Percentiles rank a stretch among this genome's conserved stretches.
These are phyloP conservation scores for Daubentonia madagascariensis DNA, from an alignment of 2,113 vertebrate genomes.

Conservation along the genomic window DNA sequence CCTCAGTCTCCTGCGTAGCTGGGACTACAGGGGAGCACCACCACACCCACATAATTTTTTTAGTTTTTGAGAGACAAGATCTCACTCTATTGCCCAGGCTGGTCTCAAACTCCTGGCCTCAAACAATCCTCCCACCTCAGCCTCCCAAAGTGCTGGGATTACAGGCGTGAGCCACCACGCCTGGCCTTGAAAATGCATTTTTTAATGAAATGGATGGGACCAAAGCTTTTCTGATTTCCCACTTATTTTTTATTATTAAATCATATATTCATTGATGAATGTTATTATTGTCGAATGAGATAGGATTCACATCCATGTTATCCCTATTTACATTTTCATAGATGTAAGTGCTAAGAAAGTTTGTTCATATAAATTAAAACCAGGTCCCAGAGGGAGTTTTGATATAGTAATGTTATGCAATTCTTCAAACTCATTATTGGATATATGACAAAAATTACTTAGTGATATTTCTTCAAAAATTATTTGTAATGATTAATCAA, in stretches of 20 bases:
- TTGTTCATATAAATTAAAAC: slow-evolving; percentile 21
- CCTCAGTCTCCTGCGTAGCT: too few species aligned
- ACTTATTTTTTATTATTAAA: slow-evolving; percentile 15
- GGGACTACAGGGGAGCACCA: too few species aligned
- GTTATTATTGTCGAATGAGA: not conserved
- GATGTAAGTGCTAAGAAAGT: not conserved
- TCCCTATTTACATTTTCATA: slow-evolving; percentile 24
- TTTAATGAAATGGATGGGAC: not conserved
- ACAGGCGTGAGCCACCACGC: too few species aligned
- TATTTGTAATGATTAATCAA: slow-evolving; percentile 48
- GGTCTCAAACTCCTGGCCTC: too few species aligned
- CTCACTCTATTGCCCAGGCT: too few species aligned
- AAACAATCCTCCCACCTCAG: too few species aligned
- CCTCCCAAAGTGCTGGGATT: too few species aligned
- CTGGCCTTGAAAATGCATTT: not conserved
- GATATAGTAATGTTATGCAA: not conserved
- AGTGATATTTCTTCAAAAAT: not conserved
- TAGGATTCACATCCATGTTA: not conserved
- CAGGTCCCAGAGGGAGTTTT: not conserved
- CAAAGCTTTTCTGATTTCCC: not conserved
- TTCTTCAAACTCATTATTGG: slow-evolving; percentile 1
- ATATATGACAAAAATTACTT: slow-evolving; percentile 34
- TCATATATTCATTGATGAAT: not conserved
- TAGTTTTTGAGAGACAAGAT: too few species aligned
- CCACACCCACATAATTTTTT: too few species aligned